Evolutionary conservation across 53 echinoderm and acorn worm genomes (phyloP).

Genomic region (Arbacia lixula): DNA sequence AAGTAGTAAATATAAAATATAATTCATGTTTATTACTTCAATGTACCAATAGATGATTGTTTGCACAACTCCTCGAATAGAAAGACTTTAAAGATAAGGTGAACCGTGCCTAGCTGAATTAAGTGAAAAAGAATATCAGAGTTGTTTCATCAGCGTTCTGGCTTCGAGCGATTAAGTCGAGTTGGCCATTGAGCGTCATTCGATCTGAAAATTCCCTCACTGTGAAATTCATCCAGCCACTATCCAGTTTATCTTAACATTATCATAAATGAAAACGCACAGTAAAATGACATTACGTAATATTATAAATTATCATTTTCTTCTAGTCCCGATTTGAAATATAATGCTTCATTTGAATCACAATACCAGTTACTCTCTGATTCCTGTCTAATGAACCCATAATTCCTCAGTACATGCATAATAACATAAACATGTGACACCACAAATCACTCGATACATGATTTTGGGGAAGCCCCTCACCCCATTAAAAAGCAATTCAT

Average conservation of each 20-base stretch:
- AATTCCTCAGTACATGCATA: too few species aligned
- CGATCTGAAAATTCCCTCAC: constrained; percentile 30
- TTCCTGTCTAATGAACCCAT: too few species aligned
- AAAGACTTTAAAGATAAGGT: constrained; percentile 30
- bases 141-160: constrained; percentile 32
- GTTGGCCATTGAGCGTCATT: constrained; percentile 76
- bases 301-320: not conserved
- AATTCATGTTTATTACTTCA: too few species aligned
- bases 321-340: not conserved
- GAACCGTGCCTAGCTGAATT: constrained; percentile 7
- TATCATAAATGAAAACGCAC: not conserved
- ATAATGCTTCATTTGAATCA: not conserved
- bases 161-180: constrained; percentile 73
- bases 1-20: too few species aligned
- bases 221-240: constrained; percentile 1
- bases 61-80: too few species aligned
- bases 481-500: too few species aligned
- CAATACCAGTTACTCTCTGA: too few species aligned
- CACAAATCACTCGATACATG: too few species aligned
- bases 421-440: too few species aligned
- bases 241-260: not conserved
- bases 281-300: not conserved
- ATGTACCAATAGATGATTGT: too few species aligned
- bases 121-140: constrained; percentile 7
- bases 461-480: too few species aligned